Evolutionary conservation across 1,140 invertebrate species (phyloP), one percentile per base, ranked within the genome.

Genomic region (Sitophilus oryzae): DNA sequence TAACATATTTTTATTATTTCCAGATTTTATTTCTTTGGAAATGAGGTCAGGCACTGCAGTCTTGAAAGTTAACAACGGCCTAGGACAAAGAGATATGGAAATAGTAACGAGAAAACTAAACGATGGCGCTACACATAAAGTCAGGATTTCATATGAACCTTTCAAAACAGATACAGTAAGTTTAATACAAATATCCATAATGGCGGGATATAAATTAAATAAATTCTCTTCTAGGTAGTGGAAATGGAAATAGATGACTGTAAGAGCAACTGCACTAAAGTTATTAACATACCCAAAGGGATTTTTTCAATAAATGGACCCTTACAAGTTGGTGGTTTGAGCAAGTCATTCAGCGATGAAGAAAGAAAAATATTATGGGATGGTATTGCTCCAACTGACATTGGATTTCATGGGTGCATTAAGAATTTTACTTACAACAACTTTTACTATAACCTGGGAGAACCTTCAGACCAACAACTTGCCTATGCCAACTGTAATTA

Each of bases 11-110:
- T 56, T 68, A 36, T 68, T 64, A 65, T 52, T 67, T 71, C 23
- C 74, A 75, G 96, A 98, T 77, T 98, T 96, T 68, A 85, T 98
- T 72, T 84, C 93, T 0, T 63, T 98, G 35, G 93, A 97, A 71
- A 72, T 98, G 19, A 73, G 80, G n/a, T 79, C 88, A 49, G 93
- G 94, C 10, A 88, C 81, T 66, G 90, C 91, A 0, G 77, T 88
- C 0, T 74, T 98, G 0, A 81, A 89, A 14, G 80, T 97, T 10
- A 88, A 97, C 74, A 95, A 94, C 73, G 95, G 95, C 2, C 82
- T 87, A 0, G 93, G 92, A 1, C 88, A 86, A 0, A 75, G 54
- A 35, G 61, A 66, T 54, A 53, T 65, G 3, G 23, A 21, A 3
- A 40, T 21, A n/a, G 11, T 35, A 3, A 20, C 86, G 37, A 86